Conservation (phyloP, 1,140 invertebrate genomes). For the Scaptomyza hsui region DNA sequence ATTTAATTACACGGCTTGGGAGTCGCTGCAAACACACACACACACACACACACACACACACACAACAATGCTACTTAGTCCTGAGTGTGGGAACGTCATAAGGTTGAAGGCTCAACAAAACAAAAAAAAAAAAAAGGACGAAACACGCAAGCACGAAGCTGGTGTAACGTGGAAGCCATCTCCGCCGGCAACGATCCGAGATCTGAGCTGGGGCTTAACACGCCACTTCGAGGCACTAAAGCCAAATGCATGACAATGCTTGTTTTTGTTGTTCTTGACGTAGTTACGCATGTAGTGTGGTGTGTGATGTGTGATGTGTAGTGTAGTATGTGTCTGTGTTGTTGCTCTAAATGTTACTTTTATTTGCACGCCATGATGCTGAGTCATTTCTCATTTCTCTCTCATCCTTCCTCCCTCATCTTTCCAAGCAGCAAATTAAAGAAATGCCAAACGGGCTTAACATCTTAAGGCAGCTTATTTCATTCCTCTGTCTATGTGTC, state of each 20-base stretch:
- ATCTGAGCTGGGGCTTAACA: constrained; percentile 16
- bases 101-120: not conserved
- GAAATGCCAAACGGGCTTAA: constrained; percentile 73
- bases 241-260: constrained; percentile 33
- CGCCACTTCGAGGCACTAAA: constrained; percentile 23
- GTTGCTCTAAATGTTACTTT: constrained; percentile 67
- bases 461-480: constrained; percentile 65
- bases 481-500: constrained; percentile 5
- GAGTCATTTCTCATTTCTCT: not conserved
- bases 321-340: constrained; percentile 31
- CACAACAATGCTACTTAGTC: not conserved
- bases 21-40: not conserved
- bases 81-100: not conserved
- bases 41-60: too few relatives aligned
- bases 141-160: not conserved
- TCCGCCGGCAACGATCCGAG: not conserved
- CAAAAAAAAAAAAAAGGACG: too few relatives aligned
- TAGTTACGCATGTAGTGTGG: constrained; percentile 40
- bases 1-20: constrained; percentile 21
- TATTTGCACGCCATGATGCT: constrained; percentile 69
- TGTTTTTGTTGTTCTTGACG: constrained; percentile 11
- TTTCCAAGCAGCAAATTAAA: constrained; percentile 60
- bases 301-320: too few relatives aligned
- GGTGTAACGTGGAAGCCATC: not conserved
- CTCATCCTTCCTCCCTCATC: not conserved